These are phyloP conservation scores for Sphaerodactylus townsendi DNA, from an alignment of 2,113 vertebrate species.

Conservation along the genomic window DNA sequence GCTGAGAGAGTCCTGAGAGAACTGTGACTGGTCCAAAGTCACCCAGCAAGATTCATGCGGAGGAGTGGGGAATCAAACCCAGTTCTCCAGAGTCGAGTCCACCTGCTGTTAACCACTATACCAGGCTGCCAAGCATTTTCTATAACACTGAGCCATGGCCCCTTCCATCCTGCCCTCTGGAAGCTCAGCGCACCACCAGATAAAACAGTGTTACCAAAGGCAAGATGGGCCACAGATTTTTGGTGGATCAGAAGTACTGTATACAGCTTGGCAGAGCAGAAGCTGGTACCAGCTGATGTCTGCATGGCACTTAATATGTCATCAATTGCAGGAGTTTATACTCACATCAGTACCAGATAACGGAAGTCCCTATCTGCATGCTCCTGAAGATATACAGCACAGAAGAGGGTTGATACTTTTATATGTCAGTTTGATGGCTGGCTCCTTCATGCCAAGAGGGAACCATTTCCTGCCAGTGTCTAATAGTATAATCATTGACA, in stretches of 20 bases:
- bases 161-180: no score
- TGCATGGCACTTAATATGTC: background rate
- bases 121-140: no score
- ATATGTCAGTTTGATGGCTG: slow-evolving; percentile 5
- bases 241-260: no score
- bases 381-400: background rate
- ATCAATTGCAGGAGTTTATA: background rate
- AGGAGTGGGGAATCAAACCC: no score
- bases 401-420: background rate
- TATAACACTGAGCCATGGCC: no score
- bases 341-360: background rate
- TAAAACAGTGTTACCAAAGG: background rate
- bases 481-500: slow-evolving; percentile 9
- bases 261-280: background rate
- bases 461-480: slow-evolving; percentile 5
- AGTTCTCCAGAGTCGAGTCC: no score
- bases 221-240: background rate
- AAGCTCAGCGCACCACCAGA: no score
- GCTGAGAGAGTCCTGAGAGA: no score
- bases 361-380: background rate
- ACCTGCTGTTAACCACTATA: no score
- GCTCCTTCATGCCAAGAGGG: background rate
- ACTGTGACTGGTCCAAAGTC: no score
- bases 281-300: background rate
- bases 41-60: no score